Percentiles rank a stretch among this genome's conserved stretches.
Conservation (phyloP, 2,888 invertebrate species). For the Meteorus colon region DNA sequence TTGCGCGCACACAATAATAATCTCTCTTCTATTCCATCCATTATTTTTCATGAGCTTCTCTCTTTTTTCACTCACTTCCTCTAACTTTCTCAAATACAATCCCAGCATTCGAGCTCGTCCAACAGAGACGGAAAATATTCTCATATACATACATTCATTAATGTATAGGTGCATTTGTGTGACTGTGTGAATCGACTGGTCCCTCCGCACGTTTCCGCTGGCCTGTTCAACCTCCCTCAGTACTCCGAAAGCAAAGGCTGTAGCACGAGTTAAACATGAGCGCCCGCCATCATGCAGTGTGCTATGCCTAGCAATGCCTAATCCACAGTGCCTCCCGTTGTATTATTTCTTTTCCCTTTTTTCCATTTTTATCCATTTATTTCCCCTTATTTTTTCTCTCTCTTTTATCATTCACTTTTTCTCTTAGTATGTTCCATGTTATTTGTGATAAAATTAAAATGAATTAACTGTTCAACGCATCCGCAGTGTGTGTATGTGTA, state of each 20-base stretch:
- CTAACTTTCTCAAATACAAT: conserved; percentile 16
- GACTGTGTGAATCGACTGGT: conserved; percentile 22
- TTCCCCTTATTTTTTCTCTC: no score
- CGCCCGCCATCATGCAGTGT: conserved; percentile 45
- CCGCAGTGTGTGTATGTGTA: neutral
- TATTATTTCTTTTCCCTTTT: neutral
- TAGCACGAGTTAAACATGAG: conserved; percentile 24
- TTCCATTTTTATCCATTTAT: no score
- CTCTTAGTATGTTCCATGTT: neutral
- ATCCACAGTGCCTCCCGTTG: neutral
- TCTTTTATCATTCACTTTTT: neutral
- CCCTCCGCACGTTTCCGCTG: conserved; percentile 43
- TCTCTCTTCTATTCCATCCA: conserved; percentile 13
- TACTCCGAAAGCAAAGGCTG: conserved; percentile 56
- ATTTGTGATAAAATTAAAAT: conserved; percentile 7
- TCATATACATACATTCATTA: conserved; percentile 8
- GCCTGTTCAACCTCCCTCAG: conserved; percentile 58
- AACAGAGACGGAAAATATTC: neutral
- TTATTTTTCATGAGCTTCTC: conserved; percentile 19
- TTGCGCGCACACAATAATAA: conserved; percentile 8
- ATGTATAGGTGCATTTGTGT: conserved; percentile 23
- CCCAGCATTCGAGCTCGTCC: conserved; percentile 18
- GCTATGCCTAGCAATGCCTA: conserved; percentile 21
- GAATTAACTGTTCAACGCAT: neutral
- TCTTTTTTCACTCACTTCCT: conserved; percentile 39